Percentiles rank a stretch among this genome's conserved stretches.
These are phyloP conservation scores for Andrena bicolor DNA, from an alignment of 2,888 invertebrate species.

Conservation along the genomic window DNA sequence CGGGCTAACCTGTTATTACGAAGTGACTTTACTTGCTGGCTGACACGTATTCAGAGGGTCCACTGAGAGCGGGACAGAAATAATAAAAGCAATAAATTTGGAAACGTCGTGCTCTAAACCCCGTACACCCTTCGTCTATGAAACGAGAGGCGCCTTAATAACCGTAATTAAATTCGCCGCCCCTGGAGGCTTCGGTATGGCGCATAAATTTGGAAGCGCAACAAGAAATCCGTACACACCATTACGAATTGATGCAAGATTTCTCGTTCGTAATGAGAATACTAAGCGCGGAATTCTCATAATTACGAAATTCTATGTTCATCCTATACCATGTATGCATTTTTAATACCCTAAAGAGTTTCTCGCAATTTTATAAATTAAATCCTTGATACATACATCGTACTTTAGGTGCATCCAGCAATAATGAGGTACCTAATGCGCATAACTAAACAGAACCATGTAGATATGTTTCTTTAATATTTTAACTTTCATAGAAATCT, in stretches of 20 bases:
- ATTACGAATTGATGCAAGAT: not conserved
- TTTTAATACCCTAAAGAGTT: too few relatives aligned
- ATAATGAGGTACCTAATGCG: too few relatives aligned
- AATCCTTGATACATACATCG: too few relatives aligned
- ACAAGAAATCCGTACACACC: not conserved
- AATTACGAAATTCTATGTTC: constrained; percentile 3
- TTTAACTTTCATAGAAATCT: not conserved
- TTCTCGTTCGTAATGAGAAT: not conserved
- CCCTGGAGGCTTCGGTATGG: not conserved
- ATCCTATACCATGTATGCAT: too few relatives aligned
- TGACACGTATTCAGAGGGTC: constrained; percentile 30
- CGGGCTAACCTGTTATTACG: constrained; percentile 10
- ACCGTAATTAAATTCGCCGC: constrained; percentile 41
- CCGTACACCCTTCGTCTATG: constrained; percentile 11
- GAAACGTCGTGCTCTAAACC: not conserved
- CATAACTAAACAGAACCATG: too few relatives aligned
- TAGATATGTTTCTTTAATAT: too few relatives aligned
- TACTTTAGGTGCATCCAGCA: too few relatives aligned
- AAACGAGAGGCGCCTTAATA: constrained; percentile 35
- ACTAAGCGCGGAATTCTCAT: not conserved
- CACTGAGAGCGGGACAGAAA: not conserved
- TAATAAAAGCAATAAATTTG: constrained; percentile 44
- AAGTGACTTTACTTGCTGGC: constrained; percentile 6
- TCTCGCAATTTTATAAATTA: too few relatives aligned
- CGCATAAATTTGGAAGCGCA: constrained; percentile 18